Base-by-base conservation (phyloP, 2,888 invertebrate genomes). In the Sthenelais limicola region DNA sequence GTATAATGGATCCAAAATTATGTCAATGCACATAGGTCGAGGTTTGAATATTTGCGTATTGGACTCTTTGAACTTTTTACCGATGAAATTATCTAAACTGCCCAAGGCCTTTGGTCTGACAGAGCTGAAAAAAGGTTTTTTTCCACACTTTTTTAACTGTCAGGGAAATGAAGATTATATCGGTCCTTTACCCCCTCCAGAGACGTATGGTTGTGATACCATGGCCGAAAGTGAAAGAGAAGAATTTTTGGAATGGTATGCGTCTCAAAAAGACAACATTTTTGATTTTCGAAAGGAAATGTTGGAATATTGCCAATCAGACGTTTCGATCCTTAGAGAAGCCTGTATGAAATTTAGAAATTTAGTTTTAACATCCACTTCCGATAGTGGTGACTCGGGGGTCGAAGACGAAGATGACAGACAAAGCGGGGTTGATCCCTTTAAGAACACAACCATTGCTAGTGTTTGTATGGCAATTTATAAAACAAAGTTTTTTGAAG, bases 361-460 rank as follows among this genome's bases (percentile, higher is more conserved):
- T 21, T 24, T 24, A 3, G 56, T 56, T 4, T n/a, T 56, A 2
- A 21, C 18, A 3, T 32, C 33, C 18, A 56, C 56, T 24, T 33
- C 18, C n/a, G 33, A 56, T 18, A 12, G n/a, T 33, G 56, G 33
- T n/a, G n/a, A n/a, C n/a, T n/a, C n/a, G n/a, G n/a, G n/a, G 1
- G 56, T 43, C 43, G 43, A 18, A 18, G 43, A 43, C 18, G 43
- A 43, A 9, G 18, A 43, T 43, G 43, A 43, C 43, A 18, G 43
- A 43, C 9, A 56, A 56, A 56, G 33, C 24, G 66, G 66, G 18
- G 66, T 66, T 5, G 66, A 66, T 21, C 38, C 66, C 15, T 66
- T 66, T 24, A 43, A 66, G 18, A 28, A 33, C 21, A 43, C 43
- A 7, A 66, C 66, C 38, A 66, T 66, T 38, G 38, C 66, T 3